These are phyloP conservation scores for Chitala chitala DNA, from an alignment of 2,113 vertebrate genomes.

Conservation along the genomic window DNA sequence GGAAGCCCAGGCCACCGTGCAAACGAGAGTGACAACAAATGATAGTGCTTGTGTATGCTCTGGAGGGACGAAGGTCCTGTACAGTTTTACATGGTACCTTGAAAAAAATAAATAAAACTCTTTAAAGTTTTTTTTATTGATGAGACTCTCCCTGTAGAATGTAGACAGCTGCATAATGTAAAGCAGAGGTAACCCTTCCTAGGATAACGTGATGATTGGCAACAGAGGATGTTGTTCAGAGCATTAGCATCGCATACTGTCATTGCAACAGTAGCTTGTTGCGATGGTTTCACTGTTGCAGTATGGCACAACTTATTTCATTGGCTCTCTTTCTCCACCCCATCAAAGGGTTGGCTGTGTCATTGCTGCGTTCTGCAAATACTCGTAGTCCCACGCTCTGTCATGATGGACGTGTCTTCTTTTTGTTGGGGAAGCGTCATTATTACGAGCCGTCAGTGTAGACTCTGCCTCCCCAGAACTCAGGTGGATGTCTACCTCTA, in stretches of 20 bases:
- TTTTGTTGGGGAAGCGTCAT: constrained; percentile 23
- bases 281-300: neutral
- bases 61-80: neutral
- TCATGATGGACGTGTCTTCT: constrained; percentile 19
- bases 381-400: neutral
- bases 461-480: constrained; percentile 19
- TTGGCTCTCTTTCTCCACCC: neutral
- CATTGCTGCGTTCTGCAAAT: constrained; percentile 12
- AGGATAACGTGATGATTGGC: constrained; percentile 4
- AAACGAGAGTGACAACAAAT: neutral
- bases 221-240: neutral
- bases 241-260: constrained; percentile 9
- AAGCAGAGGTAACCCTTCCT: neutral
- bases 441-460: constrained; percentile 22
- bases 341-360: constrained; percentile 7
- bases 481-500: constrained; percentile 18
- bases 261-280: constrained; percentile 8
- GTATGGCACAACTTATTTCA: neutral
- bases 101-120: neutral
- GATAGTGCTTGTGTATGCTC: neutral
- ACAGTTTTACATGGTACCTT: neutral
- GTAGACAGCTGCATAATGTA: neutral
- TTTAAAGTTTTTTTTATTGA: neutral
- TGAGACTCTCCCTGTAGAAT: neutral
- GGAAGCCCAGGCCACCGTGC: neutral